Conservation (phyloP, 2,113 vertebrate genomes). For the Pitta sordida region DNA sequence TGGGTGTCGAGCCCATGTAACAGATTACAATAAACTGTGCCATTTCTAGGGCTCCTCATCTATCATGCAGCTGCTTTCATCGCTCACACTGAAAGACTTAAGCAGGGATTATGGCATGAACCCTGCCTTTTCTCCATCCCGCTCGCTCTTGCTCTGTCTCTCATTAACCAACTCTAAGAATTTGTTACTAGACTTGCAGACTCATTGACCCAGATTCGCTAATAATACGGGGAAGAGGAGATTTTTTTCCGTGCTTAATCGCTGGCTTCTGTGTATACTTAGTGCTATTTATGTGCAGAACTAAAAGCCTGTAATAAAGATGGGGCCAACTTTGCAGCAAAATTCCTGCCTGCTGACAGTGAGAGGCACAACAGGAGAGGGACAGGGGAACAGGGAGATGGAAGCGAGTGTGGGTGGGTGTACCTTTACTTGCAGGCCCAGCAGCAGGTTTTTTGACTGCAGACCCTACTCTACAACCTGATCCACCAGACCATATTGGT, state of each 20-base stretch:
- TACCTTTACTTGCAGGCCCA: neutral
- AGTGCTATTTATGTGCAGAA: conserved; percentile 40
- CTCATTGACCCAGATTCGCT: conserved; percentile 37
- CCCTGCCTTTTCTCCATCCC: neutral
- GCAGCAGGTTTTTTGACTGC: neutral
- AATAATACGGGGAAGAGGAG: conserved; percentile 21
- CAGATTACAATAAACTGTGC: neutral
- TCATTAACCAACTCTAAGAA: conserved; percentile 41
- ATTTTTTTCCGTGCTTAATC: neutral
- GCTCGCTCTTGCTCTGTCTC: neutral
- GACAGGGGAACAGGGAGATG: neutral
- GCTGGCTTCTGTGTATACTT: conserved; percentile 12
- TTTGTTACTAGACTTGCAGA: conserved; percentile 43
- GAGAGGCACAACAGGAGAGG: neutral
- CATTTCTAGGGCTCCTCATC: conserved; percentile 33
- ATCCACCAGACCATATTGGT: neutral
- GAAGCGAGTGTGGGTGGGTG: neutral
- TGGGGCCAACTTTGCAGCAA: neutral
- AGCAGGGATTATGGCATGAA: conserved; percentile 1
- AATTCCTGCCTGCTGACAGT: neutral
- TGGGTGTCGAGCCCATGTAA: neutral
- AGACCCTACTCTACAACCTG: neutral
- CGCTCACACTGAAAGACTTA: neutral
- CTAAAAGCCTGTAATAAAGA: conserved; percentile 25
- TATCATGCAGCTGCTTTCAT: conserved; percentile 22